Conservation (phyloP, 2,888 invertebrate genomes). For the Teinopalpus imperialis region DNA sequence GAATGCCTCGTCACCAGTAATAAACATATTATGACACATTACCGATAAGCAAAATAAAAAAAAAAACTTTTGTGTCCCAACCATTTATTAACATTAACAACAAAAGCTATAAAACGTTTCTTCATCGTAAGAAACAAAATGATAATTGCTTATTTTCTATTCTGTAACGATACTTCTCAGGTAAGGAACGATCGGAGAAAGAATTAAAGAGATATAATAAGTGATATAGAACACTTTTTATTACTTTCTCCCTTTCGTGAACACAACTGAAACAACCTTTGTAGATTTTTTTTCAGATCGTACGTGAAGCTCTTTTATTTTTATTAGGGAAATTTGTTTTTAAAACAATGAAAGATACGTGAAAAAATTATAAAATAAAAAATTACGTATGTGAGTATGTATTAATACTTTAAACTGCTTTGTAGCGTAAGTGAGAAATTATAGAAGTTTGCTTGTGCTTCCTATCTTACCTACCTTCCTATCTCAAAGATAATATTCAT, state of each 20-base stretch:
- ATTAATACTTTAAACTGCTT: no score
- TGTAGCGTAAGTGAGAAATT: no score
- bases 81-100: no score
- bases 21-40: no score
- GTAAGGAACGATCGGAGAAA: constrained; percentile 9
- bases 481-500: no score
- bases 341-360: no score
- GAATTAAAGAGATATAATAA: constrained; percentile 18
- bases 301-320: constrained; percentile 5
- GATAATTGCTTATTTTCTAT: constrained; percentile 2
- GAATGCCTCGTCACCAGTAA: no score
- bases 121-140: constrained; percentile 2
- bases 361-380: not conserved
- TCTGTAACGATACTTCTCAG: not conserved
- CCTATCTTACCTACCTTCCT: no score
- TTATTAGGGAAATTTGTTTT: constrained; percentile 11
- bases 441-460: no score
- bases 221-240: constrained; percentile 20
- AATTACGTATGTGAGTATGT: no score
- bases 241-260: constrained; percentile 16
- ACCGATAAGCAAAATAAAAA: no score
- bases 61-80: no score
- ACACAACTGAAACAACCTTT: constrained; percentile 1
- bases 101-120: constrained; percentile 4
- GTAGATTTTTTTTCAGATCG: constrained; percentile 7